A percentile compares a stretch with the other conserved stretches of the same genome.
Conservation (phyloP, 2,888 invertebrate species). For the Periphyllus acericola region DNA sequence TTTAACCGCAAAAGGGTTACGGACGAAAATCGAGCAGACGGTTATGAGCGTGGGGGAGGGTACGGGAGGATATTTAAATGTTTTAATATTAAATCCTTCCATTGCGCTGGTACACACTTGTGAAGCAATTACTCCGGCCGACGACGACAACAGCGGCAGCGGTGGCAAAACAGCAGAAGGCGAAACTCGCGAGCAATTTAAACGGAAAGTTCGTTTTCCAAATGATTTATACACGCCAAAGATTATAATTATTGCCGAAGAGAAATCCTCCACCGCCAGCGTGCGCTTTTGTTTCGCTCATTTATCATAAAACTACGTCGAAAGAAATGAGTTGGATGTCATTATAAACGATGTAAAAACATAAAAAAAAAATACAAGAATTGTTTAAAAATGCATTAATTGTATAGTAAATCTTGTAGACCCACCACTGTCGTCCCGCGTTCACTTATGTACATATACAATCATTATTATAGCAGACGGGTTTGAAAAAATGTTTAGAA, state of each 20-base stretch:
- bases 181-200: conserved; percentile 52
- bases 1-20: conserved; percentile 52
- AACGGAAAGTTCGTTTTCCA: conserved; percentile 61
- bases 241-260: conserved; percentile 57
- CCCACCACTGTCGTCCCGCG: background rate
- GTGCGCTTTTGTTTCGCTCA: conserved; percentile 45
- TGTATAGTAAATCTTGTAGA: conserved; percentile 7
- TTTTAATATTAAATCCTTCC: conserved; percentile 59
- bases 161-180: conserved; percentile 33
- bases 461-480: background rate
- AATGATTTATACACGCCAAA: conserved; percentile 61
- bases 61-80: conserved; percentile 39
- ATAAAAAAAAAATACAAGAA: background rate
- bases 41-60: too few species aligned
- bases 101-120: conserved; percentile 44
- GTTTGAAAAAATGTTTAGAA: background rate
- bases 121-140: conserved; percentile 50
- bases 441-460: background rate
- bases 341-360: conserved; percentile 41
- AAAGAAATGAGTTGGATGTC: conserved; percentile 44
- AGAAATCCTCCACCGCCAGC: conserved; percentile 4
- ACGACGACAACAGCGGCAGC: background rate
- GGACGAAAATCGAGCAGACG: background rate
- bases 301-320: conserved; percentile 35
- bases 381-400: conserved; percentile 16